Conservation (phyloP, 2,888 invertebrate genomes). For the Acleris literana region DNA sequence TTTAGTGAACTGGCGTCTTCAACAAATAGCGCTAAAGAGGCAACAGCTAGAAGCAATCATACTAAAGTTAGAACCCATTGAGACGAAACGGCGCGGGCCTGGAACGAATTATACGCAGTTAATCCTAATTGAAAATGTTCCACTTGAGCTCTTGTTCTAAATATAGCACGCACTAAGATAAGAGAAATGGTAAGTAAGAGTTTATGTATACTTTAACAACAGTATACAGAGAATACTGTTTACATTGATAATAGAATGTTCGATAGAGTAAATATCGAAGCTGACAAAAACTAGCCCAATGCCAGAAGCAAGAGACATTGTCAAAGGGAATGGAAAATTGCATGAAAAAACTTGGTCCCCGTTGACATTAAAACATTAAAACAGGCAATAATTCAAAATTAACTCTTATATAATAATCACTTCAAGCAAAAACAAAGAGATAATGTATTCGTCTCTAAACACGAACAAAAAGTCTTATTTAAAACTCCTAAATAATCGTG, state of each 20-base stretch:
- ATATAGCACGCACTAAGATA: slow-evolving; percentile 38
- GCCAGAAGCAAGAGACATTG: too few species aligned
- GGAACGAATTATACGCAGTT: slow-evolving; percentile 48
- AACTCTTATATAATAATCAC: too few species aligned
- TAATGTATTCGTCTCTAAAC: too few species aligned
- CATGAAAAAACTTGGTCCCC: too few species aligned
- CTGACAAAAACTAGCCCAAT: too few species aligned
- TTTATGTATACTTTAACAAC: not conserved
- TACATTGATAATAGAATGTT: too few species aligned
- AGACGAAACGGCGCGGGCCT: slow-evolving; percentile 35
- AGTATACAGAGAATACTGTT: not conserved
- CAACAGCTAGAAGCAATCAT: slow-evolving; percentile 9
- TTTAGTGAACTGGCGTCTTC: too few species aligned
- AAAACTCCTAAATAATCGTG: slow-evolving; percentile 15
- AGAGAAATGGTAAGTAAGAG: slow-evolving; percentile 14
- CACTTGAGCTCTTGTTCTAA: slow-evolving; percentile 46
- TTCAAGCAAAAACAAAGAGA: too few species aligned
- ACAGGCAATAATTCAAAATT: too few species aligned
- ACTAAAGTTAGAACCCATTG: slow-evolving; percentile 35
- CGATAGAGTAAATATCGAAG: too few species aligned
- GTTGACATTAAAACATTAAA: too few species aligned
- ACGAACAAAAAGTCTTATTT: not conserved
- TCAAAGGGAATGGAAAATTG: too few species aligned
- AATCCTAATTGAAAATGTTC: slow-evolving; percentile 48
- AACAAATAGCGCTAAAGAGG: not conserved